A percentile compares a stretch with the other conserved stretches of the same genome.
phyloP scores from a whole-genome alignment of 2,113 vertebrate species.

The Asarcornis scutulata region DNA sequence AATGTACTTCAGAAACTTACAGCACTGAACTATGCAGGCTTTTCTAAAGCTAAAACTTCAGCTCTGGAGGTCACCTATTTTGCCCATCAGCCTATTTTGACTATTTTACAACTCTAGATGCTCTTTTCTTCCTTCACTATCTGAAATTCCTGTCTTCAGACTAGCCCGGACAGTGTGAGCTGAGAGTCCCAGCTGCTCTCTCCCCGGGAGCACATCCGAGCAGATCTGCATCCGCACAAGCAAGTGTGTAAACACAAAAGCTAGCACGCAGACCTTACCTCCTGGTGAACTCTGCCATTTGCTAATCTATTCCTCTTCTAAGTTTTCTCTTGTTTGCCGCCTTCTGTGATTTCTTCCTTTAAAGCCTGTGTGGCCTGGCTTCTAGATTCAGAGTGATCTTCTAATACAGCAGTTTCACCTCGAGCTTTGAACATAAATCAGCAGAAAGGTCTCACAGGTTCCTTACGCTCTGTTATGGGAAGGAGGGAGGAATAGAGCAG shows the following conservation, averaged over 20 bases:
- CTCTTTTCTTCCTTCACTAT: neutral
- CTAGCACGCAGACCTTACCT: neutral
- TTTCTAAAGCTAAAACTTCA: neutral
- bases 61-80: neutral
- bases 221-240: neutral
- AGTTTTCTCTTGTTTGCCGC: neutral
- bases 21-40: fast-evolving
- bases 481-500: neutral
- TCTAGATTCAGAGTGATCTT: neutral
- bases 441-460: neutral
- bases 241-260: neutral
- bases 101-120: neutral
- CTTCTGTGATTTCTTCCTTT: constrained; percentile 22
- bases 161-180: neutral
- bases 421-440: constrained; percentile 18
- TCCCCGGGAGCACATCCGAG: neutral
- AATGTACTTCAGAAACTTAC: neutral
- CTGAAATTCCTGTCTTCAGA: neutral
- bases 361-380: constrained; percentile 28
- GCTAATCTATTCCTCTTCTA: neutral
- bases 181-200: neutral
- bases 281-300: neutral
- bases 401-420: constrained; percentile 13
- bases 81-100: neutral
- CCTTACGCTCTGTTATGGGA: neutral